These are phyloP conservation scores for Hyalella azteca DNA, from an alignment of 2,888 invertebrate species.

Conservation along the genomic window DNA sequence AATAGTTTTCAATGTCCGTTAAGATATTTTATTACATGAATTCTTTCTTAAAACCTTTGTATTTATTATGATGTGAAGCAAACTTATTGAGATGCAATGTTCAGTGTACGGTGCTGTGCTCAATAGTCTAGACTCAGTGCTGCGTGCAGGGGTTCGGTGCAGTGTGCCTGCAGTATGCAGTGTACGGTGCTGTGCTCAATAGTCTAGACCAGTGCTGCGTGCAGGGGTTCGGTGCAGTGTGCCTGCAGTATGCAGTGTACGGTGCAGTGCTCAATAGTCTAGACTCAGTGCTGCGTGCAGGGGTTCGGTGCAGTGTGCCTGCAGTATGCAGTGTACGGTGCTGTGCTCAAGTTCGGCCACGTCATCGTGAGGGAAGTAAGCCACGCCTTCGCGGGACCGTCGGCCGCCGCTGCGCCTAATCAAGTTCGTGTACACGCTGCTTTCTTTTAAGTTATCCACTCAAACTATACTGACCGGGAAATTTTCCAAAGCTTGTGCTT, in stretches of 20 bases:
- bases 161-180: conserved; percentile 55
- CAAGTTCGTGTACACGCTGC: not conserved
- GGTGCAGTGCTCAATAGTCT: conserved; percentile 54
- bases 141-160: conserved; percentile 53
- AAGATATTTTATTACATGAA: too few relatives aligned
- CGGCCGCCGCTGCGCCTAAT: not conserved
- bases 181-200: conserved; percentile 54
- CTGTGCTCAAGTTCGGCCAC: conserved; percentile 55
- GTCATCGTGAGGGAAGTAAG: conserved; percentile 56
- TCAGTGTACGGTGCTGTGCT: too few relatives aligned
- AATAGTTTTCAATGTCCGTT: too few relatives aligned
- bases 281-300: conserved; percentile 35
- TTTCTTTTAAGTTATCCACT: too few relatives aligned
- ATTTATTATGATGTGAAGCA: too few relatives aligned
- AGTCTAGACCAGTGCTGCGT: not conserved
- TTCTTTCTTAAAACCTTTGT: too few relatives aligned
- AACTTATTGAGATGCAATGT: too few relatives aligned
- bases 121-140: too few relatives aligned
- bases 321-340: conserved; percentile 55
- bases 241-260: conserved; percentile 56
- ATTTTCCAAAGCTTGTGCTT: too few relatives aligned
- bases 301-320: conserved; percentile 55
- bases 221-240: conserved; percentile 56
- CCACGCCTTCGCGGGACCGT: not conserved
- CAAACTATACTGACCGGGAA: too few relatives aligned